phyloP scores from a whole-genome alignment of 30 jellyfish, hydroid and myxozoan genomes.

The Aurelia coerulea region DNA sequence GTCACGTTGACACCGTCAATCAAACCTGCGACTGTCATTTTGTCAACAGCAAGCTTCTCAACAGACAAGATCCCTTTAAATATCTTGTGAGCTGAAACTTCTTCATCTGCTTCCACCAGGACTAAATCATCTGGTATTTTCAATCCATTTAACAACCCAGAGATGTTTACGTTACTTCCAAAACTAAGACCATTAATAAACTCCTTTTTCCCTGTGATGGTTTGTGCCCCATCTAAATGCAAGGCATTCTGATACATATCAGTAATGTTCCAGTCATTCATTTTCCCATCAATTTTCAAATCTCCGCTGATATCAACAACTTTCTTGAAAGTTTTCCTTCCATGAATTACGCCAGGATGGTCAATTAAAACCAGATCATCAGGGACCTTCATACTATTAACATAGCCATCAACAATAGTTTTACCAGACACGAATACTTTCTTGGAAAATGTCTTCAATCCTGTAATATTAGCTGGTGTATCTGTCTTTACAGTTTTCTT shows the following conservation, averaged over 20 bases:
- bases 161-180: constrained; percentile 20
- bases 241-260: constrained; percentile 64
- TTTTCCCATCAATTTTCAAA: constrained; percentile 14
- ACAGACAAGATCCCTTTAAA: constrained; percentile 30
- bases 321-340: constrained; percentile 68
- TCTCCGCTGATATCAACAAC: constrained; percentile 38
- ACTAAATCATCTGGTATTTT: constrained; percentile 66
- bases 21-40: constrained; percentile 65
- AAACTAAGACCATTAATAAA: constrained; percentile 19
- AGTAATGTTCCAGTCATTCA: constrained; percentile 56
- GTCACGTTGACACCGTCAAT: constrained; percentile 80
- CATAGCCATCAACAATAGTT: constrained; percentile 31
- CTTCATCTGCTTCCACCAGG: constrained; percentile 48
- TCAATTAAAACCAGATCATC: constrained; percentile 42
- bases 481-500: constrained; percentile 56
- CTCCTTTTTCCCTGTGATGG: constrained; percentile 41
- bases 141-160: constrained; percentile 47
- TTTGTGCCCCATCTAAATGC: constrained; percentile 56
- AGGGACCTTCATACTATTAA: constrained; percentile 62
- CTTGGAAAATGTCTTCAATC: constrained; percentile 38
- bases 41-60: constrained; percentile 25
- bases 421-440: constrained; percentile 1
- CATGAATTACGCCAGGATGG: constrained; percentile 51
- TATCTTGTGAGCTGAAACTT: constrained; percentile 58
- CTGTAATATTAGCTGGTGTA: constrained; percentile 47